A percentile compares a stretch with the other conserved stretches of the same genome.
Conservation (phyloP, 2,113 vertebrate species). For the Eidolon helvum region DNA sequence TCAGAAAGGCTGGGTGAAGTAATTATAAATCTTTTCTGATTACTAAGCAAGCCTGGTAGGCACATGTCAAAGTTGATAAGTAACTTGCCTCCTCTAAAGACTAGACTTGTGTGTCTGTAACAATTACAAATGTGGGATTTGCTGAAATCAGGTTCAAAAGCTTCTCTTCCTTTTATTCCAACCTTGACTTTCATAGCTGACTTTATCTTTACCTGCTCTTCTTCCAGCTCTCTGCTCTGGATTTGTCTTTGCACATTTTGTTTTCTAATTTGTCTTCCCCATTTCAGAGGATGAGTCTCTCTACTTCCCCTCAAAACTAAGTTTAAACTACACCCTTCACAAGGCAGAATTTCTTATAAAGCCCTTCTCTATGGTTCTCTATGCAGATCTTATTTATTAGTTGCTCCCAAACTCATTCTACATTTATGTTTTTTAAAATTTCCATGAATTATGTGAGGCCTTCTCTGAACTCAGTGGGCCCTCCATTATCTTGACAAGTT, state of each 20-base stretch:
- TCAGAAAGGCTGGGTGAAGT: background rate
- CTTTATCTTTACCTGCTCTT: background rate
- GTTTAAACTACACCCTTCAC: background rate
- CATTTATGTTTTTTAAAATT: background rate
- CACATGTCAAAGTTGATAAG: background rate
- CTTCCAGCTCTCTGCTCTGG: background rate
- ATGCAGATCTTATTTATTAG: background rate
- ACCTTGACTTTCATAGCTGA: background rate
- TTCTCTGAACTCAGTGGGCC: conserved; percentile 21
- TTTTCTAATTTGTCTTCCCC: background rate
- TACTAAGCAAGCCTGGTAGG: background rate
- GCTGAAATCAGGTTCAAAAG: background rate
- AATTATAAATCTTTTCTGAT: conserved; percentile 27
- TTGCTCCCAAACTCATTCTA: background rate
- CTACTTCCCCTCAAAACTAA: background rate
- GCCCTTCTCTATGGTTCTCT: background rate
- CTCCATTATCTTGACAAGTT: conserved; percentile 63
- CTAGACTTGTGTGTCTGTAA: background rate
- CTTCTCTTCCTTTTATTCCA: background rate
- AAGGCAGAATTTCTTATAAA: background rate
- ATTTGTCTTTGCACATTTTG: background rate
- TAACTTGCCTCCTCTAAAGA: background rate
- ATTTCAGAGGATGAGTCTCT: background rate
- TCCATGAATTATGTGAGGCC: conserved; percentile 5
- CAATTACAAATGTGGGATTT: background rate